These are phyloP conservation scores for Muntiacus reevesi DNA, from an alignment of 2,113 vertebrate species.

Conservation along the genomic window DNA sequence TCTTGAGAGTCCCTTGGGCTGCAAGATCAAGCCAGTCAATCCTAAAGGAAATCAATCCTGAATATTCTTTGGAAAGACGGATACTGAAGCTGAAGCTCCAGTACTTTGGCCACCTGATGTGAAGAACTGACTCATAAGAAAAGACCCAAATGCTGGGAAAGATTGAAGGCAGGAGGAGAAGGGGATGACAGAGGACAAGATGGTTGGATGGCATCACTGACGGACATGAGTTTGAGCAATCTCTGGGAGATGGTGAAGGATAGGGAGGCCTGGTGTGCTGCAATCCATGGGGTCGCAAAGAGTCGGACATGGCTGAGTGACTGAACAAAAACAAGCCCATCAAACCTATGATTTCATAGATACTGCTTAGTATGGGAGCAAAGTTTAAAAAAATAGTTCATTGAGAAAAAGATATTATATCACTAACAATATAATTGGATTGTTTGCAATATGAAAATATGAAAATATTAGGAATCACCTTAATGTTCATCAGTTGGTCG, in stretches of 20 bases:
- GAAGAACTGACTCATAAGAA: background rate
- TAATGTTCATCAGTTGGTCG: background rate
- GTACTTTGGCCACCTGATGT: background rate
- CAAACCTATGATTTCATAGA: background rate
- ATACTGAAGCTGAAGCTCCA: background rate
- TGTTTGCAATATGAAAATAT: background rate
- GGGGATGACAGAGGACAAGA: background rate
- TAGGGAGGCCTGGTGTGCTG: background rate
- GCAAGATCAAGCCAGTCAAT: background rate
- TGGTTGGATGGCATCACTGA: background rate
- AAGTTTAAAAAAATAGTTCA: background rate
- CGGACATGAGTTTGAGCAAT: background rate
- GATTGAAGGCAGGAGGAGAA: background rate
- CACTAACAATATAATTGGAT: background rate
- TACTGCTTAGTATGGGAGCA: background rate
- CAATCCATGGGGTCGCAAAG: background rate
- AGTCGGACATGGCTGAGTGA: background rate
- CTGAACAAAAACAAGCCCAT: background rate
- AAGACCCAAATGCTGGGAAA: background rate
- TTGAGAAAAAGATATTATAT: background rate
- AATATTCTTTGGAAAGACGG: background rate
- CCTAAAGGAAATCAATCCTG: background rate
- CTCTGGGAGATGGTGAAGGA: background rate
- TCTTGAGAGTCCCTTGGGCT: background rate
- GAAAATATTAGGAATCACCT: background rate